A percentile compares a stretch with the other conserved stretches of the same genome.
These are phyloP conservation scores for Entosphenus tridentatus DNA, from an alignment of 2,113 vertebrate species.

Conservation along the genomic window DNA sequence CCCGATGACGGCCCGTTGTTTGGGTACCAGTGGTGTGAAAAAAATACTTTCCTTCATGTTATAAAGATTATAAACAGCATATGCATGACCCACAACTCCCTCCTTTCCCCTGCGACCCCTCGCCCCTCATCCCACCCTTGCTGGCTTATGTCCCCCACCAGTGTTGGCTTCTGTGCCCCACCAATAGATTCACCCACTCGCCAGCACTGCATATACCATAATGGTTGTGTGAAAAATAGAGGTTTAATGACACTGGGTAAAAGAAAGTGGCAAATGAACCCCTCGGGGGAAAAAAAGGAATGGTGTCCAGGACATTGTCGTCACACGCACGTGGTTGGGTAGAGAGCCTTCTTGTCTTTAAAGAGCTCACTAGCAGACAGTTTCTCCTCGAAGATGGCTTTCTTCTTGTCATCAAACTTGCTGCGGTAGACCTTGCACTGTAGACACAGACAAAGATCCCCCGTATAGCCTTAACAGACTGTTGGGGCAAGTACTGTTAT, in stretches of 20 bases:
- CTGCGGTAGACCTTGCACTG: conserved; percentile 90
- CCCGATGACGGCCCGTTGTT: too few species aligned
- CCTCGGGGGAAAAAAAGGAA: conserved; percentile 20
- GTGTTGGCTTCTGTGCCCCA: background rate
- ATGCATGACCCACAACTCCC: too few species aligned
- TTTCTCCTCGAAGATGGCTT: conserved; percentile 76
- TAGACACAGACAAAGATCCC: conserved; percentile 2
- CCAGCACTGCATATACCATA: background rate
- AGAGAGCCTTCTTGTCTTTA: conserved; percentile 87
- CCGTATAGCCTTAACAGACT: background rate
- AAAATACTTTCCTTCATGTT: too few species aligned
- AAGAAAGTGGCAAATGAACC: conserved; percentile 21
- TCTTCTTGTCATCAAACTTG: conserved; percentile 75
- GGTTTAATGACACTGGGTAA: background rate
- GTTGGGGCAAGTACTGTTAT: too few species aligned
- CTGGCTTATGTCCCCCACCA: background rate
- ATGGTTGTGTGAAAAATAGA: background rate
- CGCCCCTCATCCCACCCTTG: too few species aligned
- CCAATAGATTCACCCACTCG: background rate
- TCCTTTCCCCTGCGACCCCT: too few species aligned
- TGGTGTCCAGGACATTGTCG: conserved; percentile 3
- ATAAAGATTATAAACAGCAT: too few species aligned
- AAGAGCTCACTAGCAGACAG: conserved; percentile 89
- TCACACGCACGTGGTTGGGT: conserved; percentile 57
- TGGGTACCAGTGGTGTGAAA: too few species aligned